These are phyloP conservation scores for Melanotaenia pygmaea DNA, from an alignment of 2,797 vertebrate genomes.

Conservation along the genomic window DNA sequence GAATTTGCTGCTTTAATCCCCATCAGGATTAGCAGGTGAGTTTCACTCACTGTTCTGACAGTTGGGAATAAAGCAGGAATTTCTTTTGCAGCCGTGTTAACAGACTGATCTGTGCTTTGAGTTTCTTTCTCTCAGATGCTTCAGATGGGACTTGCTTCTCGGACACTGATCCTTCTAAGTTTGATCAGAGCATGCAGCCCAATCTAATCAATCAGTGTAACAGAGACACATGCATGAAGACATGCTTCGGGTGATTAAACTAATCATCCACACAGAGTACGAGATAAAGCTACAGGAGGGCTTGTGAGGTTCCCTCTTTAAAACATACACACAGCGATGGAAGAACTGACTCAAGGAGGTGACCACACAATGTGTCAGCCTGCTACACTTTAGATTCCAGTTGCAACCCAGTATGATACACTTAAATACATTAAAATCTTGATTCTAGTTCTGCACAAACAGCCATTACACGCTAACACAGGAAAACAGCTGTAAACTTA, in stretches of 20 bases:
- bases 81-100: constrained; percentile 3
- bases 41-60: constrained; percentile 62
- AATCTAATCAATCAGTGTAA: constrained; percentile 68
- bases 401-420: constrained; percentile 5
- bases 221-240: constrained; percentile 27
- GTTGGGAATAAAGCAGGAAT: constrained; percentile 27
- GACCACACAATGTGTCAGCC: constrained; percentile 24
- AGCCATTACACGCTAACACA: constrained; percentile 2
- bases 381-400: constrained; percentile 9
- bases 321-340: background rate
- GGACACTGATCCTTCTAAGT: constrained; percentile 36
- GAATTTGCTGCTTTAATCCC: constrained; percentile 77
- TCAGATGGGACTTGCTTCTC: constrained; percentile 34
- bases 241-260: constrained; percentile 48
- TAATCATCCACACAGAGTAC: constrained; percentile 54
- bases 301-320: constrained; percentile 7
- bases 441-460: constrained; percentile 7
- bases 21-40: constrained; percentile 73
- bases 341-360: constrained; percentile 15
- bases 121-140: constrained; percentile 17
- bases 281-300: constrained; percentile 32
- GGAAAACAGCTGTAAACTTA: background rate
- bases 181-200: constrained; percentile 55
- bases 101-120: constrained; percentile 11
- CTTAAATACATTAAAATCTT: constrained; percentile 7